phyloP scores from a whole-genome alignment of 2,888 invertebrate genomes.

The Dryococelus australis region DNA sequence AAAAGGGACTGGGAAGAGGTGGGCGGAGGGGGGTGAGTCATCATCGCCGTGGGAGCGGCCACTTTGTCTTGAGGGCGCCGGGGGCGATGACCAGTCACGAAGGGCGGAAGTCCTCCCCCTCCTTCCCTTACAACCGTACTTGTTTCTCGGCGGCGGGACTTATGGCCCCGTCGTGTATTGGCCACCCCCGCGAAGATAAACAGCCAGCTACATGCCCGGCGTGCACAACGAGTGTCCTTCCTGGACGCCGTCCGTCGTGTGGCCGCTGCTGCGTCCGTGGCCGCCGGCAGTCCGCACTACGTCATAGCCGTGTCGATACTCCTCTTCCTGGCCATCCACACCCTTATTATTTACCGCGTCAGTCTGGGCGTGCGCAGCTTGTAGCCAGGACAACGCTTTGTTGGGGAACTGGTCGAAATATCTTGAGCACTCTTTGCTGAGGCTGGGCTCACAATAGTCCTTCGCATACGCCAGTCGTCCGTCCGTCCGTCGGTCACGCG shows the following conservation, averaged over 20 bases:
- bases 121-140: not conserved
- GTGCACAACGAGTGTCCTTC: not conserved
- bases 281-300: not conserved
- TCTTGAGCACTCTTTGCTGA: no score
- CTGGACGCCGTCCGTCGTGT: not conserved
- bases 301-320: no score
- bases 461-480: no score
- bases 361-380: no score
- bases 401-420: no score
- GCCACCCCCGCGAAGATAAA: not conserved
- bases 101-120: not conserved
- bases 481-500: no score
- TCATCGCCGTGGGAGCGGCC: slow-evolving; percentile 26
- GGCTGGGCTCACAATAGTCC: no score
- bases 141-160: slow-evolving; percentile 13
- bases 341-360: no score
- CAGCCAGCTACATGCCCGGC: slow-evolving; percentile 17
- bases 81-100: slow-evolving; percentile 26
- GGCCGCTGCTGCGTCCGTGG: no score
- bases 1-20: not conserved
- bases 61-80: slow-evolving; percentile 26
- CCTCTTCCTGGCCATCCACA: no score
- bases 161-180: slow-evolving; percentile 24
- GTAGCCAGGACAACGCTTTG: no score
- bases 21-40: slow-evolving; percentile 9